Evolutionary conservation across 1,140 invertebrate species (phyloP), one percentile per base, ranked within the genome.

Genomic region (Diorhabda elongata): DNA sequence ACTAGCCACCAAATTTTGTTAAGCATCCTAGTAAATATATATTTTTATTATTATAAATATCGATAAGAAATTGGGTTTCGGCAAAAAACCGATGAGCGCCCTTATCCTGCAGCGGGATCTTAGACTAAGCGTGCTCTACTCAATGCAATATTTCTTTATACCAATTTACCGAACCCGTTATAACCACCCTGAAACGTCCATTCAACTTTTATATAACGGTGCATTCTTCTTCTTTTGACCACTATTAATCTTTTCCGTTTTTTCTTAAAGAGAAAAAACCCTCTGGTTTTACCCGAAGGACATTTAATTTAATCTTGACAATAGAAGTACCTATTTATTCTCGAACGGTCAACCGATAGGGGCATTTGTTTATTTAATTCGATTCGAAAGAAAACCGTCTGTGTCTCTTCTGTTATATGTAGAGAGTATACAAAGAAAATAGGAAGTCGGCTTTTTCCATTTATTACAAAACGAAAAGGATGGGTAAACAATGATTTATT

Each of bases 301-400:
- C 47, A 52, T 52, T 52, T 52, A 52, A 52, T 52, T 52, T 52
- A 52, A 52, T 52, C 47, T 52, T n/a, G 47, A 52, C 47, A 52
- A 52, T 52, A 52, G 47, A 2, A 52, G 47, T 52, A 52, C 47
- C 3, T 52, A 52, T 52, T 52, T 52, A 52, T 52, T n/a, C 47
- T 52, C 6, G 6, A 52, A 52, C 47, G n/a, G 47, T n/a, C 47
- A 6, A 8, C n/a, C 47, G n/a, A 52, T 52, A 52, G 47, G n/a
- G 3, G n/a, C 47, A 52, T 52, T 52, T 52, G 47, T 52, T 52
- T 52, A 52, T 52, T 52, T 52, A 52, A 52, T 52, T 52, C n/a
- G 47, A 52, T 52, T 52, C 47, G n/a, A 52, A 52, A 4, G 47
- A n/a, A n/a, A n/a, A 52, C 47, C 26, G 6, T 52, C 47, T 52